These are phyloP conservation scores for Bradypus variegatus DNA, from an alignment of 2,797 vertebrate species.

Conservation along the genomic window DNA sequence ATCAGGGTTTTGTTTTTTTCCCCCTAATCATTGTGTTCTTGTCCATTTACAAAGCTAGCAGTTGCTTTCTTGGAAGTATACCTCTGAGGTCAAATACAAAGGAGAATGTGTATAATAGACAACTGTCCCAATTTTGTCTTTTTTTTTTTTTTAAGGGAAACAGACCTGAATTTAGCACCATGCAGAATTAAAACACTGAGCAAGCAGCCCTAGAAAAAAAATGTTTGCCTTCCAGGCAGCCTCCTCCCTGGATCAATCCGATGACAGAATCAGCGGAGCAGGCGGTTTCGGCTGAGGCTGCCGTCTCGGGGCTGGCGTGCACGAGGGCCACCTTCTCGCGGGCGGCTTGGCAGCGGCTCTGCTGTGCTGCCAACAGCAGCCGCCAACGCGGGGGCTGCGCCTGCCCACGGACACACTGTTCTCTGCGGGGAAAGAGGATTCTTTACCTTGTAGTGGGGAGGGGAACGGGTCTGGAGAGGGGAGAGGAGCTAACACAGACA, in stretches of 20 bases:
- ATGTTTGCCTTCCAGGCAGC: not conserved
- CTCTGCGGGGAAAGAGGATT: not conserved
- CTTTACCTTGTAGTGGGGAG: accelerated
- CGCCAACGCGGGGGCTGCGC: not conserved
- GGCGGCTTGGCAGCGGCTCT: not conserved
- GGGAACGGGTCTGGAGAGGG: not conserved
- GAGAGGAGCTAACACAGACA: accelerated
- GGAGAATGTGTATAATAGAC: not conserved
- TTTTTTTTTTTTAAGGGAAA: not conserved
- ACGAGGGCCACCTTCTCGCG: not conserved
- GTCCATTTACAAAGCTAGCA: not conserved
- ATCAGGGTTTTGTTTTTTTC: accelerated
- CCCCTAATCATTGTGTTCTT: not conserved
- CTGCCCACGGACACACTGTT: not conserved
- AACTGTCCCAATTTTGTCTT: not conserved
- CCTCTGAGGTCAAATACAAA: not conserved
- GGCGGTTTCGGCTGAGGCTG: not conserved
- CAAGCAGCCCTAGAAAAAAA: not conserved
- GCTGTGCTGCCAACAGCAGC: not conserved
- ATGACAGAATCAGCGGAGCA: not conserved
- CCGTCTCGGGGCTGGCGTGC: not conserved
- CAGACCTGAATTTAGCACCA: not conserved
- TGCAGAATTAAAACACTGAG: not conserved
- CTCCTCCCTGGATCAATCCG: not conserved
- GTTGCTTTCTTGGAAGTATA: not conserved